Evolutionary conservation across 1,140 invertebrate species (phyloP).

Genomic region (Pogonus chalceus): DNA sequence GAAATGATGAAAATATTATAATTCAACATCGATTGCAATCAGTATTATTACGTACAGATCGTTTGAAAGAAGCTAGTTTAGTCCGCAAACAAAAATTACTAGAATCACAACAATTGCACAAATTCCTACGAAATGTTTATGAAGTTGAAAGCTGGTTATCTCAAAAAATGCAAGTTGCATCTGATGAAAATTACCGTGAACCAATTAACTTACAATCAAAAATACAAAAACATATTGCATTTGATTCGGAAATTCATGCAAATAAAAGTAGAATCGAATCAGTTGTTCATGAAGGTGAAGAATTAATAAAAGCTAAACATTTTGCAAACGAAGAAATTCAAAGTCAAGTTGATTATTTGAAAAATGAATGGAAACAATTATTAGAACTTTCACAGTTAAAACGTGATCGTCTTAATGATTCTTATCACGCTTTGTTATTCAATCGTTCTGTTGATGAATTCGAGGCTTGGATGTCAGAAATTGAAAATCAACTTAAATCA

Average conservation of each 20-base stretch:
- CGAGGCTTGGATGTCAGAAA: slow-evolving; percentile 81
- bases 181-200: slow-evolving; percentile 87
- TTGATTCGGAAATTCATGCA: slow-evolving; percentile 88
- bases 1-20: slow-evolving; percentile 31
- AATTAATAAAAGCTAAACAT: slow-evolving; percentile 74
- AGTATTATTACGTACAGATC: slow-evolving; percentile 50
- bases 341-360: slow-evolving; percentile 69
- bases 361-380: slow-evolving; percentile 74
- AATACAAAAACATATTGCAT: slow-evolving; percentile 92
- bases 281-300: slow-evolving; percentile 75
- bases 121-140: slow-evolving; percentile 77
- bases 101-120: slow-evolving; percentile 73
- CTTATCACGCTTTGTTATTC: slow-evolving; percentile 81
- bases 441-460: slow-evolving; percentile 80
- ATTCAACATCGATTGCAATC: slow-evolving; percentile 53
- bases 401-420: slow-evolving; percentile 81
- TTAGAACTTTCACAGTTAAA: slow-evolving; percentile 72
- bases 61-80: slow-evolving; percentile 44
- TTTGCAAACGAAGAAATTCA: slow-evolving; percentile 82
- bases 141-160: slow-evolving; percentile 87
- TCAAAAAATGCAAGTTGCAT: slow-evolving; percentile 86
- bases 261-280: slow-evolving; percentile 77
- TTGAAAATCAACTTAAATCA: slow-evolving; percentile 64
- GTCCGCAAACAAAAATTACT: slow-evolving; percentile 55
- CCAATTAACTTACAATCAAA: slow-evolving; percentile 90